Conservation (phyloP, 2,888 invertebrate genomes). For the Seira ritae region DNA sequence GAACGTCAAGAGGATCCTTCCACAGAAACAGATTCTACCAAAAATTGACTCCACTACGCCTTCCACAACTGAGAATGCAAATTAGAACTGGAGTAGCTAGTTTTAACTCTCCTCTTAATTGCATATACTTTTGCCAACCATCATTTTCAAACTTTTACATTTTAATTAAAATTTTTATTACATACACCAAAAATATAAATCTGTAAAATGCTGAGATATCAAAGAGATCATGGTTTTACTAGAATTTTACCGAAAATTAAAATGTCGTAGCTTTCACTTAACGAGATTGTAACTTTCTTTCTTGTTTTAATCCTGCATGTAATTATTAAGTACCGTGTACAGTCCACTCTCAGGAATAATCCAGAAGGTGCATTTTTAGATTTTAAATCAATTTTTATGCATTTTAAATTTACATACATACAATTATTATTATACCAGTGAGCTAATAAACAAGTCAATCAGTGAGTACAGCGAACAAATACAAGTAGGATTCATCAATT, state of each 20-base stretch:
- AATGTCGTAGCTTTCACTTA: not conserved
- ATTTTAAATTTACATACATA: too few species aligned
- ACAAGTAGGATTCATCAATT: too few species aligned
- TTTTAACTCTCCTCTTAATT: not conserved
- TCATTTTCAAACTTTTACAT: too few species aligned
- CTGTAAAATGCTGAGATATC: slow-evolving; percentile 27
- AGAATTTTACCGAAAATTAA: not conserved
- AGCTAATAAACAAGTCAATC: too few species aligned
- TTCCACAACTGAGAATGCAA: slow-evolving; percentile 64
- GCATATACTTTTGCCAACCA: not conserved
- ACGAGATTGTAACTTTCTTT: not conserved
- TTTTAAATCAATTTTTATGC: too few species aligned
- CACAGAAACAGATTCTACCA: slow-evolving; percentile 73
- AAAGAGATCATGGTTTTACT: not conserved
- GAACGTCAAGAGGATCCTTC: slow-evolving; percentile 70
- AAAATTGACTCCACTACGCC: slow-evolving; percentile 73
- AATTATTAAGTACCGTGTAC: not conserved
- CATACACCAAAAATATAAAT: not conserved
- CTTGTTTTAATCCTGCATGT: not conserved
- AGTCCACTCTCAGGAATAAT: not conserved
- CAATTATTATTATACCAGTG: too few species aligned
- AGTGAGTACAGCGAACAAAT: too few species aligned
- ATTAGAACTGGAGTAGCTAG: slow-evolving; percentile 4
- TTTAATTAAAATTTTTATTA: not conserved
- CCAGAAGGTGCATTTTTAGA: not conserved